Evolutionary conservation across 37 sponge, comb jelly and placozoan genomes (phyloP).

Genomic region (Haliclona indistincta): DNA sequence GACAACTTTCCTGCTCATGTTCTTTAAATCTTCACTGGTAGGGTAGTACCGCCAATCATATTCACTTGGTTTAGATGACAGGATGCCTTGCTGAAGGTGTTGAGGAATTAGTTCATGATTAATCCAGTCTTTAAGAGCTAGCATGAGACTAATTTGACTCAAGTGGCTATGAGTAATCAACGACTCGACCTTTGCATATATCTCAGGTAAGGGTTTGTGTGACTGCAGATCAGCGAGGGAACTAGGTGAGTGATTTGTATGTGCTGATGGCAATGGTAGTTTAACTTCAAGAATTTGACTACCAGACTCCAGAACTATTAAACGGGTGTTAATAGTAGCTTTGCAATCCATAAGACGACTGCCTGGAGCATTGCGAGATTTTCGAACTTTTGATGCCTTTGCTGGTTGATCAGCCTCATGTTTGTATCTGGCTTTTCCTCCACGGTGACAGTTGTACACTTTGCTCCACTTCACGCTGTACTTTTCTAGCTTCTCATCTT

Average conservation of each 20-base stretch:
- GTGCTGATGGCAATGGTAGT: constrained; percentile 18
- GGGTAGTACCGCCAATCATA: constrained; percentile 33
- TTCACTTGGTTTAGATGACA: constrained; percentile 3
- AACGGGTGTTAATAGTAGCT: constrained; percentile 7
- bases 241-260: constrained; percentile 6
- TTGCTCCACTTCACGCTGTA: neutral
- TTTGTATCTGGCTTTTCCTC: constrained; percentile 3
- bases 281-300: constrained; percentile 1
- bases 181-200: constrained; percentile 1
- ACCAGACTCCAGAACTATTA: neutral
- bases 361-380: constrained; percentile 25
- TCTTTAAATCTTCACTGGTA: constrained; percentile 16
- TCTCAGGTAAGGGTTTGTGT: constrained; percentile 29
- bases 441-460: constrained; percentile 1
- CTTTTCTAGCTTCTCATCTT: neutral
- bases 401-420: neutral
- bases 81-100: constrained; percentile 13
- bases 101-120: constrained; percentile 25
- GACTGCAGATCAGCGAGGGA: constrained; percentile 28
- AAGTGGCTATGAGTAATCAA: constrained; percentile 9
- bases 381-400: neutral
- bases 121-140: constrained; percentile 17
- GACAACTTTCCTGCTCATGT: constrained; percentile 8
- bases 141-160: constrained; percentile 22
- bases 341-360: constrained; percentile 11